These are phyloP conservation scores for Cabera pusaria DNA, from an alignment of 2,888 invertebrate genomes.

Conservation along the genomic window DNA sequence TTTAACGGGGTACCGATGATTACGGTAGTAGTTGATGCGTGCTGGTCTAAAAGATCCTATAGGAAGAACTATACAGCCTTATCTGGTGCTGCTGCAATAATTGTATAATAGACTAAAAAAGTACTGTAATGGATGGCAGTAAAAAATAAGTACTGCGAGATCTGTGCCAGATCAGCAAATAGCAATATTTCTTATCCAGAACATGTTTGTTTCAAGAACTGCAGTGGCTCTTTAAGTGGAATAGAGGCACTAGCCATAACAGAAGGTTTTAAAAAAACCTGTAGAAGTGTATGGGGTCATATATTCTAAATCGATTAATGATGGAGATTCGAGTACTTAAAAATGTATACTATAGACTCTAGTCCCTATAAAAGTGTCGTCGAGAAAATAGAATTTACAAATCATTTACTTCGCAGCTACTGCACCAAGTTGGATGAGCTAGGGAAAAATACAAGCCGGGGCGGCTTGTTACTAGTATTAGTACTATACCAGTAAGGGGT, in stretches of 20 bases:
- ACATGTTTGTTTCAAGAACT: constrained; percentile 27
- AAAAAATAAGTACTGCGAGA: constrained; percentile 28
- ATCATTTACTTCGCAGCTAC: too few species aligned
- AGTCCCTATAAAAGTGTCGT: constrained; percentile 6
- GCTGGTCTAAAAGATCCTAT: constrained; percentile 24
- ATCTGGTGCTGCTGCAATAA: constrained; percentile 29
- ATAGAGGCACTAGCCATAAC: constrained; percentile 26
- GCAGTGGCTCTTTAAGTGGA: constrained; percentile 27
- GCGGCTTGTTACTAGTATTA: too few species aligned
- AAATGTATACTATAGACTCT: constrained; percentile 27
- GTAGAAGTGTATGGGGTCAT: constrained; percentile 21
- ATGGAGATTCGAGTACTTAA: constrained; percentile 7
- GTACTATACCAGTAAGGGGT: too few species aligned
- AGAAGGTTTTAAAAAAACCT: constrained; percentile 28
- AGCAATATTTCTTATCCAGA: constrained; percentile 10
- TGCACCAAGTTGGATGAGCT: too few species aligned
- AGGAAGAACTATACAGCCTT: constrained; percentile 28
- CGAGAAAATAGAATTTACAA: too few species aligned
- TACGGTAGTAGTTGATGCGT: constrained; percentile 21
- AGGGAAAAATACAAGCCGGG: too few species aligned
- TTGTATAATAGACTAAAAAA: constrained; percentile 26
- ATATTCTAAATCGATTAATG: constrained; percentile 23
- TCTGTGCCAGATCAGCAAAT: constrained; percentile 17
- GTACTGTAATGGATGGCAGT: constrained; percentile 25
- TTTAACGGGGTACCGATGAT: constrained; percentile 13